A percentile compares a stretch with the other conserved stretches of the same genome.
Conservation (phyloP, 2,113 vertebrate genomes). For the Colaptes auratus region DNA sequence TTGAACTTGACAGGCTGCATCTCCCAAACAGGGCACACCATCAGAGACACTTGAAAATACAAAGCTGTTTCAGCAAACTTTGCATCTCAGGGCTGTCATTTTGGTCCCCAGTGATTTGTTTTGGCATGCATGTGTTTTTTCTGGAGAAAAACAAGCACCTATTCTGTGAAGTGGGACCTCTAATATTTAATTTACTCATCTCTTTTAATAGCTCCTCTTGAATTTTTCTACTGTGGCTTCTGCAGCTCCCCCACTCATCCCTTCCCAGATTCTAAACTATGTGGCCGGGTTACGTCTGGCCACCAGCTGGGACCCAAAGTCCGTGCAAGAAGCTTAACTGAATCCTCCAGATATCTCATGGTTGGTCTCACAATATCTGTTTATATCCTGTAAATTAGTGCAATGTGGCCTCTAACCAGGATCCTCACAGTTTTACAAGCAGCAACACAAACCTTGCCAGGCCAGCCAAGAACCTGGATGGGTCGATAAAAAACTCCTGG, state of each 20-base stretch:
- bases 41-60: slow-evolving; percentile 9
- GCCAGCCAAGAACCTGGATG: background rate
- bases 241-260: background rate
- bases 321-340: slow-evolving; percentile 16
- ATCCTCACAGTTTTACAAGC: slow-evolving; percentile 47
- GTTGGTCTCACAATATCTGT: slow-evolving; percentile 37
- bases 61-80: background rate
- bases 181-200: background rate
- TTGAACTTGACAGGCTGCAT: slow-evolving; percentile 20
- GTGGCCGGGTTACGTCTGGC: slow-evolving; percentile 5
- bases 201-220: background rate
- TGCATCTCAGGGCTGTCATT: background rate
- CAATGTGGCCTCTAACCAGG: slow-evolving; percentile 19
- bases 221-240: background rate
- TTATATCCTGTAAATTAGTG: slow-evolving; percentile 52
- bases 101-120: background rate
- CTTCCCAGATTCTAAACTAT: slow-evolving; percentile 15
- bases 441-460: slow-evolving; percentile 9
- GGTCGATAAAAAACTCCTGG: background rate
- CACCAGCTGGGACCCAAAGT: slow-evolving; percentile 48
- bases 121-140: slow-evolving; percentile 15
- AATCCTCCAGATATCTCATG: slow-evolving; percentile 31
- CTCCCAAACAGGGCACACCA: slow-evolving; percentile 1
- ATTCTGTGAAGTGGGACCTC: background rate
- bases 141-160: slow-evolving; percentile 9